Evolutionary conservation across 2,888 invertebrate species (phyloP).

Genomic region (Opisthograptis luteolata): DNA sequence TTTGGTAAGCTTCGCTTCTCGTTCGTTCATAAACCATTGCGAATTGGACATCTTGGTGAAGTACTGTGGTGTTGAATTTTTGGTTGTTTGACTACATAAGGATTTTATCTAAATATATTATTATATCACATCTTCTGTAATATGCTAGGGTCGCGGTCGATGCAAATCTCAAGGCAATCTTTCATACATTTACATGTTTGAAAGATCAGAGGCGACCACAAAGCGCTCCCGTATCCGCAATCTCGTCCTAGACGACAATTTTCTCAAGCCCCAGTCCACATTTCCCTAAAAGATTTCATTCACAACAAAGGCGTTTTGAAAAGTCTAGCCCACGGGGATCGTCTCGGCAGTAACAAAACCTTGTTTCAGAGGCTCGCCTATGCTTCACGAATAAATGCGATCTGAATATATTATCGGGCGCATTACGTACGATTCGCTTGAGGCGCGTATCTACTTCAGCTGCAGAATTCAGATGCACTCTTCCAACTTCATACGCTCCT

Average conservation of each 20-base stretch:
- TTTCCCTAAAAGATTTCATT: conserved; percentile 38
- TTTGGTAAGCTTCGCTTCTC: too few species aligned
- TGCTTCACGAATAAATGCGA: conserved; percentile 75
- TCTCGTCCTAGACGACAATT: conserved; percentile 31
- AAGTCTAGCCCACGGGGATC: conserved; percentile 64
- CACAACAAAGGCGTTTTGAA: conserved; percentile 52
- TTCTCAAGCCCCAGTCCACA: conserved; percentile 34
- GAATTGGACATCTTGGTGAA: too few species aligned
- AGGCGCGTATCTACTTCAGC: conserved; percentile 67
- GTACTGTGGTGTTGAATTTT: too few species aligned
- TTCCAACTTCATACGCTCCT: conserved; percentile 62
- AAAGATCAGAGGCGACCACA: conserved; percentile 23
- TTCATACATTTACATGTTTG: conserved; percentile 24
- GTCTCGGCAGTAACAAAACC: conserved; percentile 70
- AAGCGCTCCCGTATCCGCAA: conserved; percentile 25
- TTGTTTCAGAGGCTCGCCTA: conserved; percentile 75
- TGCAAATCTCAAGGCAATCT: conserved; percentile 22
- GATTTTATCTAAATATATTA: not conserved
- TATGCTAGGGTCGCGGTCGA: conserved; percentile 3
- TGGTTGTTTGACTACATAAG: too few species aligned
- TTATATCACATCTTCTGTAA: not conserved
- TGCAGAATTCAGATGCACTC: conserved; percentile 69
- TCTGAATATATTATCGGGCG: conserved; percentile 80
- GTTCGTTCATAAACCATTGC: too few species aligned
- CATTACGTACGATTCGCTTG: conserved; percentile 77